A percentile compares a stretch with the other conserved stretches of the same genome.
phyloP scores from a whole-genome alignment of 2,797 vertebrate species.

The Rousettus madagascariensis region DNA sequence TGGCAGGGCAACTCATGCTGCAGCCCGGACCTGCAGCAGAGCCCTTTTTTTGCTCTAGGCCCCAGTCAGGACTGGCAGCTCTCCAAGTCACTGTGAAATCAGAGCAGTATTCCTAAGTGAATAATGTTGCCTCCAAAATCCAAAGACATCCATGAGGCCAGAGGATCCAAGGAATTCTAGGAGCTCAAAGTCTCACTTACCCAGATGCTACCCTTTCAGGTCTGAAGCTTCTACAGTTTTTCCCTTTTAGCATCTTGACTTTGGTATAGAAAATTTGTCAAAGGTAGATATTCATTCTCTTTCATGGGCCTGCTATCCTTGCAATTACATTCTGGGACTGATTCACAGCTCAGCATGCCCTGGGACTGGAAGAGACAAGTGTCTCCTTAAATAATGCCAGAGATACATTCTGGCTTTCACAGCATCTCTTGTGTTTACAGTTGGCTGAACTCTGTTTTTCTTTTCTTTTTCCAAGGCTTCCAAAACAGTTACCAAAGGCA shows the following conservation, averaged over 20 bases:
- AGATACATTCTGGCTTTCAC: background rate
- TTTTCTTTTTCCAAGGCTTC: background rate
- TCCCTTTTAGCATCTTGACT: background rate
- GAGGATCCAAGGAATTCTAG: background rate
- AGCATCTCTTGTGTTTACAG: background rate
- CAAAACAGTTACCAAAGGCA: background rate
- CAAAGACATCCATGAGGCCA: background rate
- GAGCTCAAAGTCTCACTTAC: background rate
- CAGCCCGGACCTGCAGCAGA: background rate
- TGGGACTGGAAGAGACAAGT: background rate
- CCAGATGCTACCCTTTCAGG: background rate
- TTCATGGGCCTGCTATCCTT: background rate
- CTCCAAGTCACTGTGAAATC: background rate
- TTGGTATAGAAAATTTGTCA: background rate
- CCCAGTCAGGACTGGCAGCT: no score
- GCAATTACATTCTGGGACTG: background rate
- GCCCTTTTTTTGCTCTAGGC: no score
- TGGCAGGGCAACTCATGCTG: rapidly evolving
- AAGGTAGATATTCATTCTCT: background rate
- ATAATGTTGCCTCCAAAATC: background rate
- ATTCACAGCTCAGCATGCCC: background rate
- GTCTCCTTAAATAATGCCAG: background rate
- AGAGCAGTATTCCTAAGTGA: background rate
- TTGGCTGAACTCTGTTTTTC: background rate
- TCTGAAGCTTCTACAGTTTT: background rate